Conservation (phyloP, 1,140 invertebrate species). For the Hyphantria cunea region DNA sequence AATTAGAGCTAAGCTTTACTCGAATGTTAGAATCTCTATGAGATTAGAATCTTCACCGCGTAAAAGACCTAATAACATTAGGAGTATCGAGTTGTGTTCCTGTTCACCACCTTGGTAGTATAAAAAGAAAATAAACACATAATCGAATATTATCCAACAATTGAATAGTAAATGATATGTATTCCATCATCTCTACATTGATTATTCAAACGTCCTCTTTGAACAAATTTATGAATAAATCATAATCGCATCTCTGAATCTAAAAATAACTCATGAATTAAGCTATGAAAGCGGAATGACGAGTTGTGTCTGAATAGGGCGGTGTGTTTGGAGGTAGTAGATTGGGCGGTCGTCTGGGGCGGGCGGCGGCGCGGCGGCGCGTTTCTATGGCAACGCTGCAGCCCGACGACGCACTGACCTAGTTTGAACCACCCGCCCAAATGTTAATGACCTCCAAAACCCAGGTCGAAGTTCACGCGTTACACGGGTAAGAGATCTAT, state of each 20-base stretch:
- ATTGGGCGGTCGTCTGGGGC: constrained; percentile 48
- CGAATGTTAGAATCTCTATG: too few species aligned
- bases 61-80: too few species aligned
- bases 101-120: too few species aligned
- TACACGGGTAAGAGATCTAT: constrained; percentile 73
- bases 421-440: constrained; percentile 70
- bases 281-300: constrained; percentile 1
- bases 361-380: constrained; percentile 55
- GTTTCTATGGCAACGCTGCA: constrained; percentile 69
- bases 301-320: constrained; percentile 34
- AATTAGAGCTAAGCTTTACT: too few species aligned
- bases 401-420: constrained; percentile 64
- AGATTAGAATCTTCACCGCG: too few species aligned
- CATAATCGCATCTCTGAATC: background rate
- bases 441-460: constrained; percentile 81
- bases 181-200: too few species aligned
- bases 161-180: too few species aligned
- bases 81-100: too few species aligned
- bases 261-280: constrained; percentile 13
- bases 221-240: too few species aligned
- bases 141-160: too few species aligned
- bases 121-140: too few species aligned
- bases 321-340: constrained; percentile 21
- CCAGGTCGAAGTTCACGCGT: constrained; percentile 78
- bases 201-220: too few species aligned